Percentiles rank a stretch among this genome's conserved stretches.
phyloP scores from a whole-genome alignment of 2,797 vertebrate species.

The Ctenopoma kingsleyae region DNA sequence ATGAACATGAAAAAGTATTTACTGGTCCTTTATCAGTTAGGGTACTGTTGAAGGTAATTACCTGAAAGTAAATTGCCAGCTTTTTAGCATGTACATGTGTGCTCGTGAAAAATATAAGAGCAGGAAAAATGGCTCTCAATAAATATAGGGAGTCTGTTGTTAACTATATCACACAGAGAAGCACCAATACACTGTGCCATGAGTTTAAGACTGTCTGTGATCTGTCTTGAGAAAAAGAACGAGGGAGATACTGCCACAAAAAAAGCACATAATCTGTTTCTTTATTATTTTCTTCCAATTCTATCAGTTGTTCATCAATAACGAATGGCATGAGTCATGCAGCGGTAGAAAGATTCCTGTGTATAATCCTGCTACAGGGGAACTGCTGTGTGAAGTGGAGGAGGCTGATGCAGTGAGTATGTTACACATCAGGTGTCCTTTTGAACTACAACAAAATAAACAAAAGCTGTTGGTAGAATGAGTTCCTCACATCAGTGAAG shows the following conservation, averaged over 20 bases:
- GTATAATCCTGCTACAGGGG: slow-evolving; percentile 87
- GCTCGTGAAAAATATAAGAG: slow-evolving; percentile 9
- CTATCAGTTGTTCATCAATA: slow-evolving; percentile 90
- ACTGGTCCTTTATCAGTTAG: too few species aligned
- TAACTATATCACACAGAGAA: background rate
- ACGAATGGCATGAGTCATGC: slow-evolving; percentile 88
- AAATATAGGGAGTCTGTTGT: background rate
- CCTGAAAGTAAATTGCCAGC: too few species aligned
- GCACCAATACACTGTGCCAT: slow-evolving; percentile 1
- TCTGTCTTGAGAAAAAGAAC: slow-evolving; percentile 1
- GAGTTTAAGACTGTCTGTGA: slow-evolving; percentile 13
- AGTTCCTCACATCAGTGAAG: too few species aligned
- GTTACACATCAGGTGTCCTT: background rate
- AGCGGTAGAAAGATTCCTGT: slow-evolving; percentile 89
- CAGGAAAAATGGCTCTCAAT: slow-evolving; percentile 5
- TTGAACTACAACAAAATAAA: too few species aligned
- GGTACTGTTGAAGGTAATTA: too few species aligned
- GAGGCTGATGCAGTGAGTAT: slow-evolving; percentile 87
- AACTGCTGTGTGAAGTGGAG: slow-evolving; percentile 90
- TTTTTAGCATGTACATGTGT: too few species aligned
- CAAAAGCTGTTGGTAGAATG: background rate
- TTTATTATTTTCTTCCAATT: background rate
- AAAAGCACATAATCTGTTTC: background rate
- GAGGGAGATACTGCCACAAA: background rate
- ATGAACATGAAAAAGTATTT: too few species aligned